Conservation (phyloP, 1,140 invertebrate genomes). For the Zaprionus nigranus region DNA sequence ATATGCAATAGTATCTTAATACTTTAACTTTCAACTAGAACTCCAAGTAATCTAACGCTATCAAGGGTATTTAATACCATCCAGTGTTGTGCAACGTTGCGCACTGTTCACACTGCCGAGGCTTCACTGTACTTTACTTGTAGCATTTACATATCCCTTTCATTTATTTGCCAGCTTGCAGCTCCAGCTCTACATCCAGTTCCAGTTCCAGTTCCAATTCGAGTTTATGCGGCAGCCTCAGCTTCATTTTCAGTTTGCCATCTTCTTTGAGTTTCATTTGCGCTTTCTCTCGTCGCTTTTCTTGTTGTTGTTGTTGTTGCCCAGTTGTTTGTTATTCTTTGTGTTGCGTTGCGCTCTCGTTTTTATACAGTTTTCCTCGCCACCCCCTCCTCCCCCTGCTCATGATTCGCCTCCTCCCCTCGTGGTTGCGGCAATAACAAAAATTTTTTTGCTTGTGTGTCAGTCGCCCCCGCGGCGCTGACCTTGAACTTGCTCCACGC, state of each 20-base stretch:
- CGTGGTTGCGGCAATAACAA: slow-evolving; percentile 39
- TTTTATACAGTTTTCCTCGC: slow-evolving; percentile 10
- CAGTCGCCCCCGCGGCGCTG: slow-evolving; percentile 35
- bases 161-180: slow-evolving; percentile 53
- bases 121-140: slow-evolving; percentile 16
- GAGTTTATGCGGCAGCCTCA: not conserved
- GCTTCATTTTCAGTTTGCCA: slow-evolving; percentile 44
- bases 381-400: not conserved
- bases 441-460: slow-evolving; percentile 32
- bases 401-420: not conserved
- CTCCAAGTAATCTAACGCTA: not conserved
- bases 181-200: slow-evolving; percentile 32
- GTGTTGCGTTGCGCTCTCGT: slow-evolving; percentile 8
- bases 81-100: too few relatives aligned
- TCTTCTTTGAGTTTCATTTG: slow-evolving; percentile 47
- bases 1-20: not conserved
- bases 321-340: not conserved
- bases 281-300: slow-evolving; percentile 15
- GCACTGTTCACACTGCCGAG: not conserved
- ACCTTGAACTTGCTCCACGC: slow-evolving; percentile 60
- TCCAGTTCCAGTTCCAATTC: not conserved
- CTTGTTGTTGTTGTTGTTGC: slow-evolving; percentile 11
- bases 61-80: not conserved
- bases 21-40: not conserved
- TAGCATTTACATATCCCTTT: slow-evolving; percentile 23